Evolutionary conservation across 2,888 invertebrate species (phyloP).

Genomic region (Andrena trimmerana): DNA sequence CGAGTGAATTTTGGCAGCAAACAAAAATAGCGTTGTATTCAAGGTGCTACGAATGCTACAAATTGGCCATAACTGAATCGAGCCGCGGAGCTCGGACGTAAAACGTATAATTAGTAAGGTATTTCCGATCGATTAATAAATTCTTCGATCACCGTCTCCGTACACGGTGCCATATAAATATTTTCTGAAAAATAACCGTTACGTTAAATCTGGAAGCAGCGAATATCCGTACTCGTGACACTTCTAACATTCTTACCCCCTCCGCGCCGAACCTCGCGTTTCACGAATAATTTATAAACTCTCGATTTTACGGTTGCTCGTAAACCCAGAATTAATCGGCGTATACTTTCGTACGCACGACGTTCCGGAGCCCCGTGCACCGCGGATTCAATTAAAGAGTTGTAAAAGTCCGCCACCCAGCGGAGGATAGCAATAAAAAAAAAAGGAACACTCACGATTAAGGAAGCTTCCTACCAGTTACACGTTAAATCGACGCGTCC

Average conservation of each 20-base stretch:
- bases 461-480: too few relatives aligned
- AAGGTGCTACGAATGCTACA: too few relatives aligned
- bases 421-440: not conserved
- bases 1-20: too few relatives aligned
- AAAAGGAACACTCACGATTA: too few relatives aligned
- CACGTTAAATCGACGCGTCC: too few relatives aligned
- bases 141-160: not conserved
- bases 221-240: not conserved
- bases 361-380: not conserved
- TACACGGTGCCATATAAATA: not conserved
- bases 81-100: too few relatives aligned
- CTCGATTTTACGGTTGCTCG: constrained; percentile 35
- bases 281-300: constrained; percentile 43
- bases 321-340: constrained; percentile 38
- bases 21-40: too few relatives aligned
- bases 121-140: not conserved
- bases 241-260: not conserved
- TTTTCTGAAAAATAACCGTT: not conserved
- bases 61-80: too few relatives aligned
- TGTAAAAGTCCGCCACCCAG: constrained; percentile 22
- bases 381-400: constrained; percentile 41
- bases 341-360: not conserved
- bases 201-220: not conserved
- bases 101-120: not conserved
- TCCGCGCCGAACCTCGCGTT: not conserved